Conservation (phyloP, 2,797 vertebrate species). For the Limosa lapponica region DNA sequence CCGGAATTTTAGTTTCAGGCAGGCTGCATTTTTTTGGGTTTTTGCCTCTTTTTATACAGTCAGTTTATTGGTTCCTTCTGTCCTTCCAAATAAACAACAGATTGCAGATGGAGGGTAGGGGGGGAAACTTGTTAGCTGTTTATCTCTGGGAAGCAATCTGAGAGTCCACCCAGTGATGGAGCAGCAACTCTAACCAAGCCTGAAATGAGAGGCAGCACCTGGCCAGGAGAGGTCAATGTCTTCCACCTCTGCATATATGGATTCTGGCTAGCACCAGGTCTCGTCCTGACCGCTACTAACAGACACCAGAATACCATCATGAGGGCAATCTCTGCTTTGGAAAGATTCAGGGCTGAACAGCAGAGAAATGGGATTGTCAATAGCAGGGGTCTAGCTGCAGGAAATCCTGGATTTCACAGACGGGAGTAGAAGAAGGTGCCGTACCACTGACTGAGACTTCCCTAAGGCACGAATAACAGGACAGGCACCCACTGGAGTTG, state of each 20-base stretch:
- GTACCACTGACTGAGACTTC: neutral
- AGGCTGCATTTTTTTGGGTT: neutral
- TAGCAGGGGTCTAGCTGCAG: neutral
- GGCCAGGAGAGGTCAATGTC: neutral
- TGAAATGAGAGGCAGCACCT: neutral
- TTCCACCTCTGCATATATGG: neutral
- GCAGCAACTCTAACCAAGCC: neutral
- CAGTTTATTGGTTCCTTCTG: slow-evolving; percentile 5
- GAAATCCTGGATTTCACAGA: neutral
- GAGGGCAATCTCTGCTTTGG: neutral
- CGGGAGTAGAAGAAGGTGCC: neutral
- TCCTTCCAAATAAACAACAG: neutral
- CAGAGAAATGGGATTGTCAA: neutral
- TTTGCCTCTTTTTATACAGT: neutral
- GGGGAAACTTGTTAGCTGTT: neutral
- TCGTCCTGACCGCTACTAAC: neutral
- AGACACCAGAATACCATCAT: neutral
- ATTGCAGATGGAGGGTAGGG: neutral
- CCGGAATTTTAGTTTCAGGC: neutral
- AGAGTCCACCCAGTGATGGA: neutral
- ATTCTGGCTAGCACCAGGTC: neutral
- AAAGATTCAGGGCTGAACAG: neutral
- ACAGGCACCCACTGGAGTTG: fast-evolving
- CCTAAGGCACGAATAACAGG: neutral
- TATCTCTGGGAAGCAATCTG: neutral